A percentile compares a stretch with the other conserved stretches of the same genome.
These are phyloP conservation scores for Paelopatides confundens DNA, from an alignment of 53 echinoderm and acorn worm genomes.

Conservation along the genomic window DNA sequence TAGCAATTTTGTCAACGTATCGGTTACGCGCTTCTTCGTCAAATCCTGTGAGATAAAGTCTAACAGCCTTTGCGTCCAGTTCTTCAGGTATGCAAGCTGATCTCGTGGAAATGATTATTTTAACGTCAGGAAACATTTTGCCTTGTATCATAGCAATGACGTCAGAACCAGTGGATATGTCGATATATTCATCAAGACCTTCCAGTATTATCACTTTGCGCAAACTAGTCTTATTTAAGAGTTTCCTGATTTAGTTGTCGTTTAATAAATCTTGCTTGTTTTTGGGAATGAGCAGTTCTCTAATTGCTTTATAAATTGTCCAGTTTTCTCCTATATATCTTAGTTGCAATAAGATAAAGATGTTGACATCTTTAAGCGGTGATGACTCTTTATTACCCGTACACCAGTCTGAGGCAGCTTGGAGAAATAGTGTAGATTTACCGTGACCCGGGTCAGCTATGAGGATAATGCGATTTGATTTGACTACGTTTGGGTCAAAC, in stretches of 20 bases:
- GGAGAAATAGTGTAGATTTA: background rate
- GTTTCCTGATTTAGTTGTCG: background rate
- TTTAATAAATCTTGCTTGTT: background rate
- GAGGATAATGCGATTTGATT: background rate
- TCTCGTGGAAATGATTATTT: background rate
- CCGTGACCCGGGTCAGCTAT: background rate
- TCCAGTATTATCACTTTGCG: background rate
- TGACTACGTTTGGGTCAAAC: background rate
- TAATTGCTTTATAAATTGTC: background rate
- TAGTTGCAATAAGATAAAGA: background rate
- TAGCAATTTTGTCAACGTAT: background rate
- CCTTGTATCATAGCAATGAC: background rate
- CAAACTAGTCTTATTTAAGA: background rate
- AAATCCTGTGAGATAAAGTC: background rate
- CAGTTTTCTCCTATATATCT: background rate
- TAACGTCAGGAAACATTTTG: background rate
- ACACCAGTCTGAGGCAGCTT: background rate
- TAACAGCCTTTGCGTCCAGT: background rate
- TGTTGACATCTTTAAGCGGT: background rate
- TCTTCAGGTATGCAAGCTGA: background rate
- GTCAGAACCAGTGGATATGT: background rate
- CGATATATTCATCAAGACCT: background rate
- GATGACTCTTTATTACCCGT: background rate
- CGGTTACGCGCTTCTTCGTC: background rate
- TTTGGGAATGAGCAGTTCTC: background rate